phyloP scores from a whole-genome alignment of 2,888 invertebrate species.

The Eumacrocentrus americanus region DNA sequence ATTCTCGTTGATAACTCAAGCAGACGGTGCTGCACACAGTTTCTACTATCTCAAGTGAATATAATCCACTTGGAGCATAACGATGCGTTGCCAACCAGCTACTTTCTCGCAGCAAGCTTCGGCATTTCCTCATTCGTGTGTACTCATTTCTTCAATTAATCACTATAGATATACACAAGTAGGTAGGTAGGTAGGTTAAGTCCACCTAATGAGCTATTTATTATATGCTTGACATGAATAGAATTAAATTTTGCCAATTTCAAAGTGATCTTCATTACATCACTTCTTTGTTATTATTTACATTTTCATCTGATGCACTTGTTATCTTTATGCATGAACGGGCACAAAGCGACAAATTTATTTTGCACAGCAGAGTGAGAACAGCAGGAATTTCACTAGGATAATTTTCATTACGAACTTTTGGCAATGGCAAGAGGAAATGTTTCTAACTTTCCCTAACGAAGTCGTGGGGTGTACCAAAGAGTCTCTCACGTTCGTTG shows the following conservation, averaged over 20 bases:
- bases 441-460: constrained; percentile 2
- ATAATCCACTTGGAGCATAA: constrained; percentile 2
- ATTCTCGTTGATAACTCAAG: constrained; percentile 1
- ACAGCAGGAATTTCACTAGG: background rate
- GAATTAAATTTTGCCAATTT: no score
- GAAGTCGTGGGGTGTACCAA: background rate
- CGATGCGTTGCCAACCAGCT: background rate
- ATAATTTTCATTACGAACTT: constrained; percentile 10
- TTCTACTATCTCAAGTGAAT: background rate
- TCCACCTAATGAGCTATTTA: no score
- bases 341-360: background rate
- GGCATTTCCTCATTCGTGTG: no score
- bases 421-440: constrained; percentile 11
- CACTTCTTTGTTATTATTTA: no score
- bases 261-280: no score
- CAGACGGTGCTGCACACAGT: background rate
- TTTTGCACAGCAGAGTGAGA: background rate
- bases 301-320: background rate
- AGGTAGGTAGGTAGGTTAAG: no score
- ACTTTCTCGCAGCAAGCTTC: background rate
- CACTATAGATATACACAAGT: no score
- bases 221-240: no score
- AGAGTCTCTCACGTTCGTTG: background rate
- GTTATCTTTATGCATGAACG: background rate
- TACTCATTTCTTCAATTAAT: no score